Percentiles rank a stretch among this genome's conserved stretches.
Conservation (phyloP, 2,113 vertebrate species). For the Ascaphus truei region DNA sequence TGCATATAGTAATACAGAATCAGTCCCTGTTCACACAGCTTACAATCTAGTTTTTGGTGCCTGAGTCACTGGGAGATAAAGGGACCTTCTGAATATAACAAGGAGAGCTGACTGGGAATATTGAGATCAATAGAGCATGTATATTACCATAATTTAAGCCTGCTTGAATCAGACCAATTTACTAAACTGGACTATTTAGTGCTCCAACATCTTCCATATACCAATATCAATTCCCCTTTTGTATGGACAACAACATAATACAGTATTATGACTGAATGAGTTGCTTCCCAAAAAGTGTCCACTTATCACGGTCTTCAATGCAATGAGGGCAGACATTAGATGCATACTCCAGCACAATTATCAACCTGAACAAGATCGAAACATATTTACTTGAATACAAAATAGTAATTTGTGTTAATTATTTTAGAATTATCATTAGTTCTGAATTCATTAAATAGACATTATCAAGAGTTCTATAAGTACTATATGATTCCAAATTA, state of each 20-base stretch:
- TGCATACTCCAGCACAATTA: neutral
- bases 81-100: too few species aligned
- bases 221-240: conserved; percentile 11
- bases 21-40: too few species aligned
- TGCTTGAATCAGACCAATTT: too few species aligned
- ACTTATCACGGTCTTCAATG: neutral
- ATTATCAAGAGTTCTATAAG: conserved; percentile 6
- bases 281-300: neutral
- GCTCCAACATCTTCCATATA: neutral
- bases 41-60: too few species aligned
- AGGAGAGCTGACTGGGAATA: too few species aligned
- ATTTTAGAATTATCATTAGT: neutral
- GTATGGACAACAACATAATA: neutral
- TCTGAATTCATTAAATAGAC: neutral
- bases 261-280: neutral
- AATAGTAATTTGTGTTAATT: neutral
- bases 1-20: too few species aligned
- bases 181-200: neutral
- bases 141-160: too few species aligned
- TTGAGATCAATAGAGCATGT: too few species aligned
- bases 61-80: too few species aligned
- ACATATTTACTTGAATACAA: neutral
- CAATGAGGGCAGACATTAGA: neutral
- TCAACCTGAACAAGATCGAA: neutral
- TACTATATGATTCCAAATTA: neutral